These are phyloP conservation scores for Solenopsis fugax DNA, from an alignment of 1,140 invertebrate species.

Conservation along the genomic window DNA sequence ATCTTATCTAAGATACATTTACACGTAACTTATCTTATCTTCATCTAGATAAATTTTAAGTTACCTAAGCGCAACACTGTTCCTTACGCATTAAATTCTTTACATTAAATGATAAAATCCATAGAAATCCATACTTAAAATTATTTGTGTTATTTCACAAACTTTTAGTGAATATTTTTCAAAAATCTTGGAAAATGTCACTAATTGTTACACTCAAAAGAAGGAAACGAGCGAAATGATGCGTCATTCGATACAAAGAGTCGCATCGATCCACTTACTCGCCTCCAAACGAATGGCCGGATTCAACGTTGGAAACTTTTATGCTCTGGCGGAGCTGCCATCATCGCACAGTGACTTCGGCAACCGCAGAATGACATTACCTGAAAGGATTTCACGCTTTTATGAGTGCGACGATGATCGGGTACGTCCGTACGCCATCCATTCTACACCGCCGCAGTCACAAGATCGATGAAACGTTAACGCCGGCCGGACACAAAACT, in stretches of 20 bases:
- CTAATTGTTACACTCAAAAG: neutral
- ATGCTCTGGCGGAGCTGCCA: conserved; percentile 23
- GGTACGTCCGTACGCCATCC: neutral
- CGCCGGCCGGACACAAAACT: conserved; percentile 29
- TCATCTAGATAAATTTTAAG: too few relatives aligned
- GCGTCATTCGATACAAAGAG: conserved; percentile 5
- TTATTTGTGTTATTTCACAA: neutral
- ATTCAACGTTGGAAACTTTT: conserved; percentile 48
- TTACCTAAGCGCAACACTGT: too few relatives aligned
- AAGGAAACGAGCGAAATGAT: neutral
- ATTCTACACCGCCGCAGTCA: neutral
- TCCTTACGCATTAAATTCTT: neutral
- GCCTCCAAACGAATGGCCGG: neutral
- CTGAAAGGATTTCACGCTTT: conserved; percentile 48
- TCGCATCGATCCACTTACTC: conserved; percentile 26
- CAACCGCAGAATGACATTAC: conserved; percentile 22
- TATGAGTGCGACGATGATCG: conserved; percentile 54
- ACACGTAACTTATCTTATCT: too few relatives aligned
- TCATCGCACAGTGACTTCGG: conserved; percentile 37
- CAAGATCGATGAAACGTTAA: conserved; percentile 74
- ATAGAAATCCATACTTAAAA: neutral
- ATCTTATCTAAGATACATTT: too few relatives aligned
- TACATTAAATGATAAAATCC: neutral
- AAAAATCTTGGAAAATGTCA: neutral
- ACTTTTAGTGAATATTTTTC: neutral